Conservation (phyloP, 2,888 invertebrate genomes). For the Thumatha senex region DNA sequence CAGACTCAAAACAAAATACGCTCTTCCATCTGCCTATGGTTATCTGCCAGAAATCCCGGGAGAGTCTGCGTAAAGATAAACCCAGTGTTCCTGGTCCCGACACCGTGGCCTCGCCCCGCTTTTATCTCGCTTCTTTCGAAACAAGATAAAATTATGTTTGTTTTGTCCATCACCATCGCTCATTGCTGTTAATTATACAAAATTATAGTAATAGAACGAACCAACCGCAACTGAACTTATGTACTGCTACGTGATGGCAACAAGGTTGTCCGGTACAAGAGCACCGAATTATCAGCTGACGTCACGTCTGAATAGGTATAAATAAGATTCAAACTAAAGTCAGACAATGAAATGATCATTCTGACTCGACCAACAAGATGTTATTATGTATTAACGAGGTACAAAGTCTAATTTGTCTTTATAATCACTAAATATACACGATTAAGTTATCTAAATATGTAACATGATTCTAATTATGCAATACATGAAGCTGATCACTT, state of each 20-base stretch:
- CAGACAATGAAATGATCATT: slow-evolving; percentile 5
- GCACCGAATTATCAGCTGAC: slow-evolving; percentile 34
- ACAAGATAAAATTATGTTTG: too few species aligned
- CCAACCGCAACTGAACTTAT: slow-evolving; percentile 18
- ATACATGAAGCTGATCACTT: too few species aligned
- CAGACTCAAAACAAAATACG: too few species aligned
- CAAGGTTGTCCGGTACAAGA: slow-evolving; percentile 28
- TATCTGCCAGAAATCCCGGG: too few species aligned
- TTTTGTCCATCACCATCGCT: background rate
- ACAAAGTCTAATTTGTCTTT: background rate
- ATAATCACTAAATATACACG: too few species aligned
- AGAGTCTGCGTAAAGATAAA: too few species aligned
- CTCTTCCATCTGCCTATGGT: too few species aligned
- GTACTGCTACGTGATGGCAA: slow-evolving; percentile 24
- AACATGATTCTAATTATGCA: too few species aligned
- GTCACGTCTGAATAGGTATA: slow-evolving; percentile 19
- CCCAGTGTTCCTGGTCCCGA: too few species aligned
- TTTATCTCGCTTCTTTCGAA: too few species aligned
- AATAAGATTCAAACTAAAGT: slow-evolving; percentile 3
- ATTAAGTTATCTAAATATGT: too few species aligned
- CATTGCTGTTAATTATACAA: slow-evolving; percentile 9
- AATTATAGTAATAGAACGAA: background rate
- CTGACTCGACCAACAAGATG: slow-evolving; percentile 12
- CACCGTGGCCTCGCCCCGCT: too few species aligned
- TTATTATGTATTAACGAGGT: background rate